Evolutionary conservation across 1,140 invertebrate species (phyloP), one percentile per base, ranked within the genome.

Genomic region (Drosophila elegans): DNA sequence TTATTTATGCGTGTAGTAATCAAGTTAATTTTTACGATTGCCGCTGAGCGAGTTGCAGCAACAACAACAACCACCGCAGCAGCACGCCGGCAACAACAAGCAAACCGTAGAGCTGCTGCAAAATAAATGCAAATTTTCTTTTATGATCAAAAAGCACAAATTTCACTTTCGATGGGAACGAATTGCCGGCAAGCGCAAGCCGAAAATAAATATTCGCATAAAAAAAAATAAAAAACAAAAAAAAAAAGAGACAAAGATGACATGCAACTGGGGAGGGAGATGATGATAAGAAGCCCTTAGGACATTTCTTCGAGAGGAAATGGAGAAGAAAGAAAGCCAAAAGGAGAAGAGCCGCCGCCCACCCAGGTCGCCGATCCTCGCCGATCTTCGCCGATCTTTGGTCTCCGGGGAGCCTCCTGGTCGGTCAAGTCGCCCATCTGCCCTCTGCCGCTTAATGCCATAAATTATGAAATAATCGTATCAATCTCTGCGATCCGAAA

Each of bases 11-110:
- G 71, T 83, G 84, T 77, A 79, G 83, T 86, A 83, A 88, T 86
- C 84, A 86, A 88, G 75, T 86, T 88, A 86, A 86, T 86, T 86
- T 86, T 86, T 86, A 86, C 83, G 83, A 86, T 86, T 86, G 82
- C 78, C 66, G 83, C 69, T 75, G 49, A 77, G 44, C 54, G 52
- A 39, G 53, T 51, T 39, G 41, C 56, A 45, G 52, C 54, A 66
- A 44, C 63, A 69, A 44, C 63, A 69, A 12, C 51, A 51, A 42
- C 73, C 62, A 54, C 60, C 67, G 41, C 66, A 34, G 25, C 57
- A 62, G 29, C 77, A 60, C 25, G 60, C 34, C 59, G 48, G 41
- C 55, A 41, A 54, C 52, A 67, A 68, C 60, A 66, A 74, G 55
- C 13, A 59, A 63, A 38, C 51, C 16, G 74, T 45, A 42, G 39